A percentile compares a stretch with the other conserved stretches of the same genome.
Evolutionary conservation across 1,140 invertebrate genomes (phyloP).

Genomic region (Heliconius congener): DNA sequence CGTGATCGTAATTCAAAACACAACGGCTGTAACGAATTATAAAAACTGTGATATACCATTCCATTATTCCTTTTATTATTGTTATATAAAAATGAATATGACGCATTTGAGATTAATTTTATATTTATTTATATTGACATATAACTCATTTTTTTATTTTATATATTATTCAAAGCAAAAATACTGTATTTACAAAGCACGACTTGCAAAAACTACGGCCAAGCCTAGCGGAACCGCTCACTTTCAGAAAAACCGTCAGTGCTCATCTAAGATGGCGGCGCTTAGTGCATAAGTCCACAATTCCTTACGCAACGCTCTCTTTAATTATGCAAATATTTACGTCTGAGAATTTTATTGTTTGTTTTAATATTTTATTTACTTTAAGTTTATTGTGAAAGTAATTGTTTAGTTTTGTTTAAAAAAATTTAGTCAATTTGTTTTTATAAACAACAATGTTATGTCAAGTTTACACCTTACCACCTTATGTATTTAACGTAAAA

Average conservation of each 20-base stretch:
- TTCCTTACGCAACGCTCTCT: slow-evolving; percentile 51
- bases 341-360: neutral
- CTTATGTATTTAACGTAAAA: no score
- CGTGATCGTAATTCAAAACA: slow-evolving; percentile 7
- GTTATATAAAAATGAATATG: no score
- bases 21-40: neutral
- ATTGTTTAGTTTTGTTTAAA: neutral
- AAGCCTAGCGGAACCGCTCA: slow-evolving; percentile 47
- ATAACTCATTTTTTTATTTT: neutral
- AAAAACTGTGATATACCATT: neutral
- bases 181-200: neutral
- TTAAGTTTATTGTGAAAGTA: neutral
- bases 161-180: slow-evolving; percentile 1
- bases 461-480: no score
- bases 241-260: slow-evolving; percentile 60
- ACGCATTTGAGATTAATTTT: no score
- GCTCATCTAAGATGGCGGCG: slow-evolving; percentile 68
- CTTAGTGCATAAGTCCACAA: slow-evolving; percentile 42
- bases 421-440: no score
- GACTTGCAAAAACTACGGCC: slow-evolving; percentile 16
- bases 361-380: neutral
- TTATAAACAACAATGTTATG: no score
- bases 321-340: slow-evolving; percentile 14
- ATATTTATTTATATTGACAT: neutral
- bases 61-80: neutral